Evolutionary conservation across 2,888 invertebrate species (phyloP).

Genomic region (Sepiola atlantica): DNA sequence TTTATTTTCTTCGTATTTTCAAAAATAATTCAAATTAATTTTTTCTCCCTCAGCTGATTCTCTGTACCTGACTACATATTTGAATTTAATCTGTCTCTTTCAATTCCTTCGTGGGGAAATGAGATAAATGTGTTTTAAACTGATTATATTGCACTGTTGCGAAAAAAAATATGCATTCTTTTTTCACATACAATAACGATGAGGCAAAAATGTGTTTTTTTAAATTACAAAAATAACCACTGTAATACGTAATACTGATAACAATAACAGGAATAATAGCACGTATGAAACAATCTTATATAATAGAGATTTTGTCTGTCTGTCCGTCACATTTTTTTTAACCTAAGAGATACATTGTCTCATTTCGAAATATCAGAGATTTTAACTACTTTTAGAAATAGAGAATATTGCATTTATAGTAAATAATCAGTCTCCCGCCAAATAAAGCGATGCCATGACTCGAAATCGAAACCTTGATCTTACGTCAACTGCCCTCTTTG

Average conservation of each 20-base stretch:
- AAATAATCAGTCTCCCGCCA: too few relatives aligned
- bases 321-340: too few relatives aligned
- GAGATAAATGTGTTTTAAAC: conserved; percentile 3
- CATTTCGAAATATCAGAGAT: too few relatives aligned
- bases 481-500: too few relatives aligned
- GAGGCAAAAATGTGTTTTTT: not conserved
- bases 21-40: not conserved
- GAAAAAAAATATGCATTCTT: not conserved
- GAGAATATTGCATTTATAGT: too few relatives aligned
- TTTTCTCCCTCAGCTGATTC: not conserved
- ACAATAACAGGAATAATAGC: not conserved
- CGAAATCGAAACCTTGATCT: too few relatives aligned
- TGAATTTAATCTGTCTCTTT: not conserved
- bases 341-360: too few relatives aligned
- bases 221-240: not conserved
- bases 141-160: not conserved
- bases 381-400: too few relatives aligned
- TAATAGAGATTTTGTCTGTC: too few relatives aligned
- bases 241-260: not conserved
- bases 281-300: not conserved
- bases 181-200: not conserved
- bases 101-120: not conserved
- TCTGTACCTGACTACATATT: not conserved
- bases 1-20: not conserved
- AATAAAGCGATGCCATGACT: too few relatives aligned